phyloP scores from a whole-genome alignment of 1,140 invertebrate species.

The Tetramorium alpestre region DNA sequence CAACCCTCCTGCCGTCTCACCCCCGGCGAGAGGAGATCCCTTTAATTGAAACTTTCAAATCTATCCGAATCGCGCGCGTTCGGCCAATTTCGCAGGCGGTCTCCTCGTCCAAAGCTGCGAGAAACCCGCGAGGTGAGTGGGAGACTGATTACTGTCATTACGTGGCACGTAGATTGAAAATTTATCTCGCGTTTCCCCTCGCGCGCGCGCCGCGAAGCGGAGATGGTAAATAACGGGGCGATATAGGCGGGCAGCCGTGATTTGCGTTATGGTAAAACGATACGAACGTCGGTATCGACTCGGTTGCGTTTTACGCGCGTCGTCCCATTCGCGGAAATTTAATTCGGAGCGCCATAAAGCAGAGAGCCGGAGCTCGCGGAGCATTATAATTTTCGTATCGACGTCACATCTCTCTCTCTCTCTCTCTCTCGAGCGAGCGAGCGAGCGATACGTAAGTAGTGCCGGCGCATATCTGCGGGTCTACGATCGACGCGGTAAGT shows the following conservation, averaged over 20 bases:
- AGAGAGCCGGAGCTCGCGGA: neutral
- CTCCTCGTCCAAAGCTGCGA: neutral
- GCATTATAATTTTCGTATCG: slow-evolving; percentile 34
- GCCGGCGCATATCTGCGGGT: neutral
- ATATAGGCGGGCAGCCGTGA: slow-evolving; percentile 23
- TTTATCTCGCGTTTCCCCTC: slow-evolving; percentile 43
- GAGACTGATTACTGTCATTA: slow-evolving; percentile 60
- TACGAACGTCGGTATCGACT: too few species aligned
- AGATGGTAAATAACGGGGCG: slow-evolving; percentile 42
- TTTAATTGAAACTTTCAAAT: slow-evolving; percentile 78
- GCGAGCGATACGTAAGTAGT: neutral
- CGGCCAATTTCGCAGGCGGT: slow-evolving; percentile 1
- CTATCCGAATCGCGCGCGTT: slow-evolving; percentile 59
- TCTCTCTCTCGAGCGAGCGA: too few species aligned
- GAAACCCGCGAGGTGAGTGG: neutral
- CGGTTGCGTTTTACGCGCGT: slow-evolving; percentile 1
- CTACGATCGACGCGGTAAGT: slow-evolving; percentile 16
- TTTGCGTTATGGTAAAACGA: slow-evolving; percentile 17
- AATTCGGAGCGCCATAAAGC: slow-evolving; percentile 18
- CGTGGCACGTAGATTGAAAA: slow-evolving; percentile 61
- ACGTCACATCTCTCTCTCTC: neutral
- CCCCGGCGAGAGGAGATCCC: slow-evolving; percentile 27
- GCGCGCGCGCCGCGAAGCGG: slow-evolving; percentile 8
- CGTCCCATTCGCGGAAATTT: slow-evolving; percentile 26
- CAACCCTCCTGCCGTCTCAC: neutral